Percentiles rank a stretch among this genome's conserved stretches.
phyloP scores from a whole-genome alignment of 2,797 vertebrate genomes.

The Phylloscopus collybita region DNA sequence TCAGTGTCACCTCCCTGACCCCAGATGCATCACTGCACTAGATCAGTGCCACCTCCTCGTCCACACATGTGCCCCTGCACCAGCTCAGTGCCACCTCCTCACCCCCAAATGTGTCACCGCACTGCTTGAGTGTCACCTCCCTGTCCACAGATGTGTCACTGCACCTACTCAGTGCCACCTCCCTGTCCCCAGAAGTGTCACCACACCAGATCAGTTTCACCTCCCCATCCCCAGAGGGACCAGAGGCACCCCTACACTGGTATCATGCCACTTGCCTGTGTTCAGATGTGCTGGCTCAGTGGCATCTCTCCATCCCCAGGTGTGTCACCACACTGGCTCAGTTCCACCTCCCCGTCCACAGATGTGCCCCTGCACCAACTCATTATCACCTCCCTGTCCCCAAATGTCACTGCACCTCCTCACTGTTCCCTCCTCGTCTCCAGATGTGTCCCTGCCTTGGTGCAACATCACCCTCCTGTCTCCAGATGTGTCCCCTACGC shows the following conservation, averaged over 20 bases:
- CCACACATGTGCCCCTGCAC: background rate
- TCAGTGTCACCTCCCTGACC: background rate
- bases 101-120: background rate
- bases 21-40: background rate
- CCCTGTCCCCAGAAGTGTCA: background rate
- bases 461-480: background rate
- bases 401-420: background rate
- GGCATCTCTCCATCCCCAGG: no score
- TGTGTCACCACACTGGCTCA: background rate
- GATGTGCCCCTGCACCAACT: background rate
- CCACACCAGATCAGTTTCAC: background rate
- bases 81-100: background rate
- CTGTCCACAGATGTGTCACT: background rate
- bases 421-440: background rate
- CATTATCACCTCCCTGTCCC: background rate
- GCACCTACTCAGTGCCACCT: background rate
- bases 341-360: rapidly evolving
- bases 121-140: background rate
- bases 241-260: background rate
- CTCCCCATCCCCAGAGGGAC: background rate
- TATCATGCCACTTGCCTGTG: background rate
- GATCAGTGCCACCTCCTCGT: rapidly evolving
- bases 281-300: background rate
- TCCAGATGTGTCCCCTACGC: background rate
- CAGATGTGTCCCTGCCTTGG: background rate